Evolutionary conservation across 2,888 invertebrate genomes (phyloP).

Genomic region (Caenorhabditis sp.): DNA sequence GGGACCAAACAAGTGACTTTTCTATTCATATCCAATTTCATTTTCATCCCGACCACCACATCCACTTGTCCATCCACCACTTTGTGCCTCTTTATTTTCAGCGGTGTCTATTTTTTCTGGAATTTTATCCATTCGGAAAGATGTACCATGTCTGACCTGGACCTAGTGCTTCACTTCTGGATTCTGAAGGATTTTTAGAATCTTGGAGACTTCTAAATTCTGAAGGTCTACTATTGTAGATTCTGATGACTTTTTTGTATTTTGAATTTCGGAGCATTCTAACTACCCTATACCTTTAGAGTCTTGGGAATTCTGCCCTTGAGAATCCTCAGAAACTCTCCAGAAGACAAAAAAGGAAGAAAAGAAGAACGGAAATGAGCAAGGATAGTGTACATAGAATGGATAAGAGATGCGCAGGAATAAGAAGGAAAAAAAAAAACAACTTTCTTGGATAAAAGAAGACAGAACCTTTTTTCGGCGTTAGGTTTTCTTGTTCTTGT

Average conservation of each 20-base stretch:
- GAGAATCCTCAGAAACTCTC: background rate
- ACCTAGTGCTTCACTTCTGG: too few relatives aligned
- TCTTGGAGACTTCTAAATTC: too few relatives aligned
- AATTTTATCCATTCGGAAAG: background rate
- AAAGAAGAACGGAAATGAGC: slow-evolving; percentile 24
- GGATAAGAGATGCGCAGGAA: slow-evolving; percentile 1
- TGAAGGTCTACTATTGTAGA: too few relatives aligned
- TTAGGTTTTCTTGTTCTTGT: slow-evolving; percentile 4
- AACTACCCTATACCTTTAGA: too few relatives aligned
- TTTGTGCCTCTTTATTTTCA: background rate
- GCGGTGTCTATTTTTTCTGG: background rate
- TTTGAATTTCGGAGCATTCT: too few relatives aligned
- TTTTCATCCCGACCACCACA: slow-evolving; percentile 21
- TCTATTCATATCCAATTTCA: slow-evolving; percentile 52
- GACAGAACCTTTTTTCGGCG: slow-evolving; percentile 19
- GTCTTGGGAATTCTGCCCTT: too few relatives aligned
- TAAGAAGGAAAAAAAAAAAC: slow-evolving; percentile 6
- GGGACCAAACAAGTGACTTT: slow-evolving; percentile 13
- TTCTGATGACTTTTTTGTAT: too few relatives aligned
- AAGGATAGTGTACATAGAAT: background rate
- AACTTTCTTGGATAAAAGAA: background rate
- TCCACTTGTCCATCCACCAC: slow-evolving; percentile 1
- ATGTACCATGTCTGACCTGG: too few relatives aligned
- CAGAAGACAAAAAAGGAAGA: slow-evolving; percentile 11
- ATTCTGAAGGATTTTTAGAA: too few relatives aligned